These are phyloP conservation scores for Onychomys torridus DNA, from an alignment of 2,797 vertebrate genomes.

Conservation along the genomic window DNA sequence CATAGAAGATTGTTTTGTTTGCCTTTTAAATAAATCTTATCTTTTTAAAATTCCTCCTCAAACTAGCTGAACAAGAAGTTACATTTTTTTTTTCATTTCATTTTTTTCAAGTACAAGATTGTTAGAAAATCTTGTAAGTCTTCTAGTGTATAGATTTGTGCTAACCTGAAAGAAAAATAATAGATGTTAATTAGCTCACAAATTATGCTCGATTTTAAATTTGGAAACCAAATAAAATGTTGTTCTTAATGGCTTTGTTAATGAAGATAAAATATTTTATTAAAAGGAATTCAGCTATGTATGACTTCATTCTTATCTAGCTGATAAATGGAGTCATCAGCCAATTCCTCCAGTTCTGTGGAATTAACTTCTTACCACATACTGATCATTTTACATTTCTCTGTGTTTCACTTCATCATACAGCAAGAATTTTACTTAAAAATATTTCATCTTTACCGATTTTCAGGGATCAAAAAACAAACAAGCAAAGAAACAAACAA, in stretches of 20 bases:
- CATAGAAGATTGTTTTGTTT: not conserved
- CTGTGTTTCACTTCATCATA: not conserved
- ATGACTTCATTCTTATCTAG: not conserved
- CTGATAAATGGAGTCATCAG: not conserved
- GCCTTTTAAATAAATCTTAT: not conserved
- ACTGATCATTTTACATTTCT: not conserved
- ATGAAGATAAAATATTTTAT: not conserved
- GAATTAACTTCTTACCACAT: not conserved
- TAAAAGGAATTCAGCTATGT: not conserved
- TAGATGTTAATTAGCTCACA: not conserved
- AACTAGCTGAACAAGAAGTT: not conserved
- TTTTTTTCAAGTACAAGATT: not conserved
- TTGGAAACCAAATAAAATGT: not conserved
- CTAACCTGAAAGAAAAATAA: not conserved
- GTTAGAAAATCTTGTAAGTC: not conserved
- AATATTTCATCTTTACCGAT: not conserved
- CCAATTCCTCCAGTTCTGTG: not conserved
- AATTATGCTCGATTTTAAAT: not conserved
- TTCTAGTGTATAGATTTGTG: not conserved
- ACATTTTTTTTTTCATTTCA: not conserved
- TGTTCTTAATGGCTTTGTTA: not conserved
- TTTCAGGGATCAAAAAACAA: not conserved
- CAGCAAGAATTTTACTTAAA: not conserved
- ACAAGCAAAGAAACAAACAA: too few relatives aligned
- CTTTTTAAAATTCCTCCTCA: not conserved